phyloP scores from a whole-genome alignment of 2,113 vertebrate species.

The Ceyx margarethae region DNA sequence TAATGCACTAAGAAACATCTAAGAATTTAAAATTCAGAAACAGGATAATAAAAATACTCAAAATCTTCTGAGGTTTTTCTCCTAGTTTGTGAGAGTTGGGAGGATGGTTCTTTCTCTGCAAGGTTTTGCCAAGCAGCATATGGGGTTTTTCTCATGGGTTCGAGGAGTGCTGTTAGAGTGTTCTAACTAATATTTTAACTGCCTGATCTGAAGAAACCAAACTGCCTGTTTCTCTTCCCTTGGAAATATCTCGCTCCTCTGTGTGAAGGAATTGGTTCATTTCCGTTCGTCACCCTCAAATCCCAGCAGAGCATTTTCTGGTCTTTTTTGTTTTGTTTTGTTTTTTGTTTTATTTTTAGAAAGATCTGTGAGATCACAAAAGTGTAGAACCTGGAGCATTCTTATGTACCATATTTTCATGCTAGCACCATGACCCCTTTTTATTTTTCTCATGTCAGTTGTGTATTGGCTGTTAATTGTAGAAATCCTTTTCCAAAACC shows the following conservation, averaged over 20 bases:
- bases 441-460: background rate
- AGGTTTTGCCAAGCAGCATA: background rate
- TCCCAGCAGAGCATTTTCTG: background rate
- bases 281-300: background rate
- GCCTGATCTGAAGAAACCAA: background rate
- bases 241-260: background rate
- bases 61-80: background rate
- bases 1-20: background rate
- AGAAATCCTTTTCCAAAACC: background rate
- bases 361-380: background rate
- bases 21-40: background rate
- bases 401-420: background rate
- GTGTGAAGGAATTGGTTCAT: background rate
- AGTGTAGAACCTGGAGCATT: background rate
- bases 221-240: background rate
- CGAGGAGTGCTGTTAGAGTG: background rate
- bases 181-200: background rate
- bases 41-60: background rate
- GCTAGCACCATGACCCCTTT: background rate
- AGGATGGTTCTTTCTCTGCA: background rate
- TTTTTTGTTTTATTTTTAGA: background rate
- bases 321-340: background rate
- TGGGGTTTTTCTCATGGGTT: background rate
- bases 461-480: background rate
- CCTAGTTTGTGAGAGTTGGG: background rate